Evolutionary conservation across 2,797 vertebrate species (phyloP).

Genomic region (Furcifer pardalis): DNA sequence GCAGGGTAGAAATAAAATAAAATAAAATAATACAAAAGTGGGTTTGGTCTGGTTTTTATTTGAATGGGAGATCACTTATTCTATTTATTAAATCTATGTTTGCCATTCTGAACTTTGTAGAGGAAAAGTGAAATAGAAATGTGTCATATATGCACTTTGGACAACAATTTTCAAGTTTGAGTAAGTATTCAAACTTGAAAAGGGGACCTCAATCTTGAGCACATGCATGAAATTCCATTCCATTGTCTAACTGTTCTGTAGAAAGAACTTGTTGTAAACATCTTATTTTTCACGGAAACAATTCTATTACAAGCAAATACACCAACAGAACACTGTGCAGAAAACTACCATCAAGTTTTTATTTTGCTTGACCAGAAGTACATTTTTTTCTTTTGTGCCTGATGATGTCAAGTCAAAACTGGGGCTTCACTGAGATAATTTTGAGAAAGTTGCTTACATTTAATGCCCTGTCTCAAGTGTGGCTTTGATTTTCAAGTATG

Average conservation of each 20-base stretch:
- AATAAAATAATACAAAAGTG: no score
- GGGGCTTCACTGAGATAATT: neutral
- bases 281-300: neutral
- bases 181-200: neutral
- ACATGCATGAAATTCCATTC: neutral
- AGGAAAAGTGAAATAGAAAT: neutral
- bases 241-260: neutral
- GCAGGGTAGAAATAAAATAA: no score
- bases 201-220: neutral
- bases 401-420: neutral
- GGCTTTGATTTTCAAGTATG: neutral
- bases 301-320: neutral
- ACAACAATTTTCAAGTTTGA: neutral
- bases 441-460: neutral
- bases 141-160: neutral
- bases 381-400: neutral
- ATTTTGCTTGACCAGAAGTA: neutral
- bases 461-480: neutral
- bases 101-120: neutral
- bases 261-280: neutral
- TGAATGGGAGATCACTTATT: neutral
- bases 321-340: neutral
- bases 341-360: neutral
- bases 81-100: neutral
- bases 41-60: no score